Evolutionary conservation across 35 echinoderm and acorn worm species (phyloP).

Genomic region (Apostichopus parvimensis): DNA sequence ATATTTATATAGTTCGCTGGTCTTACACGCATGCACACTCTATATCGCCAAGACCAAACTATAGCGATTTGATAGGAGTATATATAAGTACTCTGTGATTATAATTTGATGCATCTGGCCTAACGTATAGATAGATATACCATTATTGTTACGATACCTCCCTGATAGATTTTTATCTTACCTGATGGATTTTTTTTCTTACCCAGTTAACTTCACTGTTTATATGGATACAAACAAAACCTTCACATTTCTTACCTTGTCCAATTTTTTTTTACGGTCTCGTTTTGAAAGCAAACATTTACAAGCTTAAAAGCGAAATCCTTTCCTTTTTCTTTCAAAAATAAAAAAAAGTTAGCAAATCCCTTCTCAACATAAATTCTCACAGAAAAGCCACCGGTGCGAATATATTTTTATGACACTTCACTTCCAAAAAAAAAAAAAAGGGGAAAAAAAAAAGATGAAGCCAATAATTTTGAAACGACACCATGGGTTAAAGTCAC

Average conservation of each 20-base stretch:
- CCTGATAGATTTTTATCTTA: not conserved
- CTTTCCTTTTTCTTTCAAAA: not conserved
- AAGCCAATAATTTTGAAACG: not conserved
- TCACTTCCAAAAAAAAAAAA: not conserved
- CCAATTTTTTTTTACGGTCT: constrained; percentile 8
- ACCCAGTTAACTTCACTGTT: not conserved
- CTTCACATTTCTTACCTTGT: not conserved
- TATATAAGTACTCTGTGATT: not conserved
- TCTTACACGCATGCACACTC: too few relatives aligned
- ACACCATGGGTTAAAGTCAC: not conserved
- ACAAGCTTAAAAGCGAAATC: not conserved
- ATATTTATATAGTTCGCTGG: not conserved
- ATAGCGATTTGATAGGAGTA: not conserved
- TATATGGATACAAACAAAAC: not conserved
- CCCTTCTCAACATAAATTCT: constrained; percentile 42
- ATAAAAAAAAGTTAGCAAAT: not conserved
- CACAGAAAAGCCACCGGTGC: constrained; percentile 41
- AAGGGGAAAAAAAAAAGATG: not conserved
- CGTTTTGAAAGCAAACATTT: constrained; percentile 56
- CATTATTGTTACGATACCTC: not conserved
- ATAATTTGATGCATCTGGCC: not conserved
- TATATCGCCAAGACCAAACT: too few relatives aligned
- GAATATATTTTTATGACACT: constrained; percentile 46
- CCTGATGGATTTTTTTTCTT: not conserved
- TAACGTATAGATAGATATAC: too few relatives aligned